phyloP scores from a whole-genome alignment of 2,113 vertebrate species.

The Grammomys dolichurus region DNA sequence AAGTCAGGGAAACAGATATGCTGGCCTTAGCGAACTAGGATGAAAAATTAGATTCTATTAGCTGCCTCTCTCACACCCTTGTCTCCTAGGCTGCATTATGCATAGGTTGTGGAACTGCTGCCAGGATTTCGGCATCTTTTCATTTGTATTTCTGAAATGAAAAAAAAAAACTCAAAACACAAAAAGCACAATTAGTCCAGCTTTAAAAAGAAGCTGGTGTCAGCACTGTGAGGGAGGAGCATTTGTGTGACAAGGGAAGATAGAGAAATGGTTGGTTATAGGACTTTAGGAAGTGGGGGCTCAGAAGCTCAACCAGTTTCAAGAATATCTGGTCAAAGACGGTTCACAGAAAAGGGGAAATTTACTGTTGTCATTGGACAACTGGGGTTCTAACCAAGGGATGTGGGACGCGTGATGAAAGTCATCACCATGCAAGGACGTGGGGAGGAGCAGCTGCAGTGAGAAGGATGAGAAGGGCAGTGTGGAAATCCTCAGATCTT shows the following conservation, averaged over 20 bases:
- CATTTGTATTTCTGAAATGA: neutral
- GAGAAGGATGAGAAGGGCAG: neutral
- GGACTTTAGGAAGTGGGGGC: conserved; percentile 51
- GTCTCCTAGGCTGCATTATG: neutral
- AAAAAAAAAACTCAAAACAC: neutral
- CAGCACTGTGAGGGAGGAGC: neutral
- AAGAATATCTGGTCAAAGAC: conserved; percentile 54
- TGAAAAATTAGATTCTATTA: conserved; percentile 2
- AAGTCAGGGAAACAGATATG: conserved; percentile 43
- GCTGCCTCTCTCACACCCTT: neutral
- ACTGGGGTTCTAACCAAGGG: conserved; percentile 1
- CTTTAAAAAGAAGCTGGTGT: neutral
- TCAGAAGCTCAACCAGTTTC: conserved; percentile 71
- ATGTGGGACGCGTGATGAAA: neutral
- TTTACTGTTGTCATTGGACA: conserved; percentile 8
- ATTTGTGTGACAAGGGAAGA: neutral
- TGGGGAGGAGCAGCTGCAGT: neutral
- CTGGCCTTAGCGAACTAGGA: conserved; percentile 16
- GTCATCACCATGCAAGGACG: neutral
- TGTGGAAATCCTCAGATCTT: neutral
- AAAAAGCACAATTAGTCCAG: neutral
- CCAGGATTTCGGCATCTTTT: conserved; percentile 19
- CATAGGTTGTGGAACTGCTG: neutral
- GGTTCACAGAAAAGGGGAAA: conserved; percentile 21
- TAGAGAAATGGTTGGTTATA: conserved; percentile 61